Percentiles rank a stretch among this genome's conserved stretches.
These are phyloP conservation scores for Crepidodera aurea DNA, from an alignment of 2,888 invertebrate genomes.

Conservation along the genomic window DNA sequence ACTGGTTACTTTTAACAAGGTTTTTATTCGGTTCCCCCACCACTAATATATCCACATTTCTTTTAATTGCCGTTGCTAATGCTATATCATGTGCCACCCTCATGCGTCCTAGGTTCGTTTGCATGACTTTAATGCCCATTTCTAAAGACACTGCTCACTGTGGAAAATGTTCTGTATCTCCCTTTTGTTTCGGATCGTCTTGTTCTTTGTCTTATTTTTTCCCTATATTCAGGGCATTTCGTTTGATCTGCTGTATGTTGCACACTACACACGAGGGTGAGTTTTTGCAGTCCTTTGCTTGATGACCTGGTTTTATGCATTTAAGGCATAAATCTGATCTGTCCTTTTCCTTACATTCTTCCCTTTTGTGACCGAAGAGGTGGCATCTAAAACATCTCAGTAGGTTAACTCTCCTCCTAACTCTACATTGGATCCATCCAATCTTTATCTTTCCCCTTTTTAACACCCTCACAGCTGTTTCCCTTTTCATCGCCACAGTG, in stretches of 20 bases:
- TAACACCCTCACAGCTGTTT: slow-evolving; percentile 9
- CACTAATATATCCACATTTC: not conserved
- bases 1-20: not conserved
- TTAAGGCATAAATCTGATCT: slow-evolving; percentile 6
- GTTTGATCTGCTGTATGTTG: slow-evolving; percentile 10
- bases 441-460: slow-evolving; percentile 14
- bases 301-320: slow-evolving; percentile 1
- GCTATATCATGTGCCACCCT: not conserved
- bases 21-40: not conserved
- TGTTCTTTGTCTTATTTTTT: not conserved
- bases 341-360: not conserved
- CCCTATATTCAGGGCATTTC: slow-evolving; percentile 11
- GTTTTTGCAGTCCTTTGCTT: slow-evolving; percentile 6
- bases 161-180: no score
- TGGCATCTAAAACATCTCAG: slow-evolving; percentile 21
- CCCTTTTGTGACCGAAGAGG: slow-evolving; percentile 12
- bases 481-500: slow-evolving; percentile 9
- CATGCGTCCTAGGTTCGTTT: not conserved
- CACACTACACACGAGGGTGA: not conserved
- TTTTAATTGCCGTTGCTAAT: not conserved
- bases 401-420: slow-evolving; percentile 1
- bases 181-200: no score
- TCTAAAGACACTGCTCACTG: not conserved
- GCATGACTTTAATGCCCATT: not conserved
- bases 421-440: slow-evolving; percentile 19